These are phyloP conservation scores for Drosophila micromelanica DNA, from an alignment of 1,140 invertebrate genomes.

Conservation along the genomic window DNA sequence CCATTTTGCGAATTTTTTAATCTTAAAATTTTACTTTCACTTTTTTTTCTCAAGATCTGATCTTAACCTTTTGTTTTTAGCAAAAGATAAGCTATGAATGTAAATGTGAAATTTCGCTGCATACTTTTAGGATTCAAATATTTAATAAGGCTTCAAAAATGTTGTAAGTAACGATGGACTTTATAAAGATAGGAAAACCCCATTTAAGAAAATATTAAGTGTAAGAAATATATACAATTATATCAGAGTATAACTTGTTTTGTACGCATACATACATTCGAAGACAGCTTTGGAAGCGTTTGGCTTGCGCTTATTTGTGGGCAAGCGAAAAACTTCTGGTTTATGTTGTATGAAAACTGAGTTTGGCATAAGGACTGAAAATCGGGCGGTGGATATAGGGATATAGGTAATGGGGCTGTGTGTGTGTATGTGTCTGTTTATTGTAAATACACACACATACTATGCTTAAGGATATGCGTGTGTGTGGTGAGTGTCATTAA, in stretches of 20 bases:
- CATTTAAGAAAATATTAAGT: too few relatives aligned
- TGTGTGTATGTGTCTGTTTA: background rate
- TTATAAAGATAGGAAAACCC: too few relatives aligned
- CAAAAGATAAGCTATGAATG: too few relatives aligned
- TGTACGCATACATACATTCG: conserved; percentile 5
- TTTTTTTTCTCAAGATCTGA: too few relatives aligned
- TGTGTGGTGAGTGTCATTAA: conserved; percentile 25
- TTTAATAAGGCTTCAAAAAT: too few relatives aligned
- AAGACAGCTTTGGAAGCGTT: conserved; percentile 11
- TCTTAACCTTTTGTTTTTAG: too few relatives aligned
- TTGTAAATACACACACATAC: conserved; percentile 3
- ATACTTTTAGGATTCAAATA: background rate
- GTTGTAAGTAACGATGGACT: too few relatives aligned
- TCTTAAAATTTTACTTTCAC: too few relatives aligned
- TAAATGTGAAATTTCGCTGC: background rate
- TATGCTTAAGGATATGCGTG: conserved; percentile 1
- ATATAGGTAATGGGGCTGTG: conserved; percentile 3
- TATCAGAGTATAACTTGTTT: conserved; percentile 12
- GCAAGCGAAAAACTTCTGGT: background rate
- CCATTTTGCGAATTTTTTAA: background rate
- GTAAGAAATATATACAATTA: background rate
- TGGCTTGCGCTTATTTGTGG: background rate
- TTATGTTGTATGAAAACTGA: conserved; percentile 2
- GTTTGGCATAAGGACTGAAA: background rate
- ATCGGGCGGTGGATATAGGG: conserved; percentile 3